Conservation (phyloP, 1,140 invertebrate species). For the Eciton burchellii region DNA sequence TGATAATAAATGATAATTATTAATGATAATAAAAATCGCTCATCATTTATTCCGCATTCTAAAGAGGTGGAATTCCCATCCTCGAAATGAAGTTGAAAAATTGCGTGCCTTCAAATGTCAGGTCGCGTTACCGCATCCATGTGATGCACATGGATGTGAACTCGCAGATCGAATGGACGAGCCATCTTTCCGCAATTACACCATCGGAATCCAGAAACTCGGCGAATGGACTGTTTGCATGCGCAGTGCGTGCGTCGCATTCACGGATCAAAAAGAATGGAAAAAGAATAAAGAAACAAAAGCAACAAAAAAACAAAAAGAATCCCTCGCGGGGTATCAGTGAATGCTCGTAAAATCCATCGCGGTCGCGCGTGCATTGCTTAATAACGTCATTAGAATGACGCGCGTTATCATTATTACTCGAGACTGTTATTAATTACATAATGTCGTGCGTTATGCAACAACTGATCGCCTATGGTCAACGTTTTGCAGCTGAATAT, state of each 20-base stretch:
- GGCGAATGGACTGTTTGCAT: background rate
- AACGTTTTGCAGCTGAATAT: slow-evolving; percentile 89
- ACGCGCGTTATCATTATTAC: slow-evolving; percentile 32
- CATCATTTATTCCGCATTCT: background rate
- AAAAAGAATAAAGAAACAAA: too few relatives aligned
- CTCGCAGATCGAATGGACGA: background rate
- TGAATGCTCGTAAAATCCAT: background rate
- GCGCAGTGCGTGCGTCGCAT: too few relatives aligned
- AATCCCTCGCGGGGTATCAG: background rate
- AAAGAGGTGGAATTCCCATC: background rate
- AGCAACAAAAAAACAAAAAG: too few relatives aligned
- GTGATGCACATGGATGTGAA: background rate
- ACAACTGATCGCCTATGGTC: slow-evolving; percentile 7
- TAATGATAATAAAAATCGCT: background rate
- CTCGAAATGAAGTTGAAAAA: too few relatives aligned
- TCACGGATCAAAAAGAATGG: background rate
- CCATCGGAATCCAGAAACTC: background rate
- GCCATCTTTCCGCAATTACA: background rate
- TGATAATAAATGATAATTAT: background rate
- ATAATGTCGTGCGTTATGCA: slow-evolving; percentile 11
- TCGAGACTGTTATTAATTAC: slow-evolving; percentile 33
- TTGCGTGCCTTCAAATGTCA: background rate
- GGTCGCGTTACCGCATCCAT: background rate
- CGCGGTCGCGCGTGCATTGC: background rate
- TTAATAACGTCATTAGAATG: slow-evolving; percentile 3